Conservation (phyloP, 2,888 invertebrate species). For the Folsomia candida region DNA sequence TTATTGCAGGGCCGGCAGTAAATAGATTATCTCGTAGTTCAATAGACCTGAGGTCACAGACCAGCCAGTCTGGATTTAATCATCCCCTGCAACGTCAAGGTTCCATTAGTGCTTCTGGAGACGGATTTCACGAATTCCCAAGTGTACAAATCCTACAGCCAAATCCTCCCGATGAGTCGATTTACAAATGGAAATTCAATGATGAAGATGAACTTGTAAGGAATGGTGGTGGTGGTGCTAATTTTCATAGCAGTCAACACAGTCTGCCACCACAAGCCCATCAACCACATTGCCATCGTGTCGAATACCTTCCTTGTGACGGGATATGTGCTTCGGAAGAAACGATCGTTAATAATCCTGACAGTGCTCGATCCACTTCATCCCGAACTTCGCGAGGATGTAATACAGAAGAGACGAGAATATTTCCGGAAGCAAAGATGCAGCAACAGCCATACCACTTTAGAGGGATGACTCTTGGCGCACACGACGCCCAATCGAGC, state of each 20-base stretch:
- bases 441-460: neutral
- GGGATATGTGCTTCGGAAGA: slow-evolving; percentile 49
- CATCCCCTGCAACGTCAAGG: neutral
- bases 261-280: slow-evolving; percentile 16
- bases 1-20: slow-evolving; percentile 27
- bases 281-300: slow-evolving; percentile 39
- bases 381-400: slow-evolving; percentile 47
- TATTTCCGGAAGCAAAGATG: slow-evolving; percentile 18
- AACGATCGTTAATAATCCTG: slow-evolving; percentile 29
- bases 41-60: slow-evolving; percentile 30
- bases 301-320: slow-evolving; percentile 49
- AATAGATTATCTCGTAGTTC: slow-evolving; percentile 39
- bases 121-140: slow-evolving; percentile 4
- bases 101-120: slow-evolving; percentile 18
- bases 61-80: neutral
- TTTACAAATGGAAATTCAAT: slow-evolving; percentile 43
- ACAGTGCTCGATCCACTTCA: slow-evolving; percentile 43
- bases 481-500: slow-evolving; percentile 22
- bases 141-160: slow-evolving; percentile 8
- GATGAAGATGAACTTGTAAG: slow-evolving; percentile 19
- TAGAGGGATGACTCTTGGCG: neutral
- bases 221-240: slow-evolving; percentile 12
- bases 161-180: slow-evolving; percentile 35
- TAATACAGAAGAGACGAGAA: slow-evolving; percentile 49
- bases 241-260: slow-evolving; percentile 17